phyloP scores from a whole-genome alignment of 53 echinoderm and acorn worm species.

The Luidia sarsii region DNA sequence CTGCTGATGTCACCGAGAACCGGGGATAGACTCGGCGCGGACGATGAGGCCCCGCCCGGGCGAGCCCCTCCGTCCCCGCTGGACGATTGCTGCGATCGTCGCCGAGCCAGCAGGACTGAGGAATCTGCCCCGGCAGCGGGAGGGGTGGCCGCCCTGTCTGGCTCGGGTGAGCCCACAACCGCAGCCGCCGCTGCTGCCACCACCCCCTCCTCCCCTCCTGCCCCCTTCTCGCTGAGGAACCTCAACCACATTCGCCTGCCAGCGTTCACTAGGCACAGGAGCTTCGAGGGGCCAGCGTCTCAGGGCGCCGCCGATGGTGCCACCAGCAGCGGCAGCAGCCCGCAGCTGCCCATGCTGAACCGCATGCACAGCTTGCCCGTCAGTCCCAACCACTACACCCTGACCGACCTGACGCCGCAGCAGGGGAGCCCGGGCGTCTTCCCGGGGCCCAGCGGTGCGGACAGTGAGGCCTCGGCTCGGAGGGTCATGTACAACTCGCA shows the following conservation, averaged over 20 bases:
- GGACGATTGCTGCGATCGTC: neutral
- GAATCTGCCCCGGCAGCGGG: neutral
- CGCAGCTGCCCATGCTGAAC: slow-evolving; percentile 41
- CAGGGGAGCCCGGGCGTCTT: neutral
- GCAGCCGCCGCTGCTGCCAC: too few relatives aligned
- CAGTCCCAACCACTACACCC: slow-evolving; percentile 27
- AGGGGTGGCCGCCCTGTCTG: neutral
- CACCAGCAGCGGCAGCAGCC: neutral
- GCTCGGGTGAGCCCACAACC: too few relatives aligned
- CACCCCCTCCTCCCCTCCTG: too few relatives aligned
- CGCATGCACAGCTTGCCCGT: slow-evolving; percentile 43
- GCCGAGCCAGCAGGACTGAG: slow-evolving; percentile 16
- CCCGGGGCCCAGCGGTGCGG: neutral
- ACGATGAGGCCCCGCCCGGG: too few relatives aligned
- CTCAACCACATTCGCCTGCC: slow-evolving; percentile 29
- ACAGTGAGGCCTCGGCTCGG: neutral
- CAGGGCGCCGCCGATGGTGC: neutral
- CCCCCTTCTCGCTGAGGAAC: slow-evolving; percentile 25
- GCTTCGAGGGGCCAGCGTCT: slow-evolving; percentile 1
- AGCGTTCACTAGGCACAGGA: slow-evolving; percentile 34
- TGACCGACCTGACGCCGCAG: slow-evolving; percentile 13
- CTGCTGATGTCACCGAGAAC: too few relatives aligned
- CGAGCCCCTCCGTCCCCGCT: neutral
- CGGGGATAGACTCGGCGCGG: too few relatives aligned
- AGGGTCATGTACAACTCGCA: slow-evolving; percentile 14